Conservation (phyloP, 1,140 invertebrate species). For the Brachionus angularis region DNA sequence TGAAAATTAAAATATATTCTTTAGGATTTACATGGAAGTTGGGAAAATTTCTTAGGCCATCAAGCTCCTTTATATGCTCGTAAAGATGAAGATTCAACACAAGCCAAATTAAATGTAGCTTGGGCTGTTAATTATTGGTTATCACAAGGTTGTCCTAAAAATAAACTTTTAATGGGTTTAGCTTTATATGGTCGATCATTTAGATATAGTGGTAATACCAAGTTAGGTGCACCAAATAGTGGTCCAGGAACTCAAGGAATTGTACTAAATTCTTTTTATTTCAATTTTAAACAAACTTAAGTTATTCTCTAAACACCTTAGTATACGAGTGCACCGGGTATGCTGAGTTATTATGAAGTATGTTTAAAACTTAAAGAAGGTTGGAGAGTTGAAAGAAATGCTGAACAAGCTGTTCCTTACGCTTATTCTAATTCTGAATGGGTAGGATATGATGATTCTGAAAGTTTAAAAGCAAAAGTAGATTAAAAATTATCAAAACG, state of each 20-base stretch:
- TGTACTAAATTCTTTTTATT: neutral
- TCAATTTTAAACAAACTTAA: neutral
- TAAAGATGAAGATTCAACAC: constrained; percentile 31
- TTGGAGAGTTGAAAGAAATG: constrained; percentile 3
- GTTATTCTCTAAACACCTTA: constrained; percentile 63
- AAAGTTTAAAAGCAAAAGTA: constrained; percentile 47
- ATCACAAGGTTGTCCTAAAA: constrained; percentile 68
- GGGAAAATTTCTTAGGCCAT: constrained; percentile 39
- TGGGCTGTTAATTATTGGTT: constrained; percentile 65
- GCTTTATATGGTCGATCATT: constrained; percentile 84
- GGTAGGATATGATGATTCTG: constrained; percentile 83
- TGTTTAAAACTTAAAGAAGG: constrained; percentile 15
- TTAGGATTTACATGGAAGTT: constrained; percentile 41
- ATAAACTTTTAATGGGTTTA: constrained; percentile 77
- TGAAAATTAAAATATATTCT: neutral
- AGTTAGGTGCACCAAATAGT: constrained; percentile 79
- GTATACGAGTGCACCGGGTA: constrained; percentile 78
- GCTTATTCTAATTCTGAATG: constrained; percentile 80
- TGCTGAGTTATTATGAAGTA: constrained; percentile 84
- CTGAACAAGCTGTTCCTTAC: constrained; percentile 62
- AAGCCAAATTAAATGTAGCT: constrained; percentile 46
- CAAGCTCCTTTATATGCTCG: constrained; percentile 39
- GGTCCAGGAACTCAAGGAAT: constrained; percentile 63
- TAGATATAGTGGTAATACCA: constrained; percentile 66
- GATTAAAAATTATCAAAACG: too few species aligned